phyloP scores from a whole-genome alignment of 2,797 vertebrate species.

The Ptychadena robeensis region DNA sequence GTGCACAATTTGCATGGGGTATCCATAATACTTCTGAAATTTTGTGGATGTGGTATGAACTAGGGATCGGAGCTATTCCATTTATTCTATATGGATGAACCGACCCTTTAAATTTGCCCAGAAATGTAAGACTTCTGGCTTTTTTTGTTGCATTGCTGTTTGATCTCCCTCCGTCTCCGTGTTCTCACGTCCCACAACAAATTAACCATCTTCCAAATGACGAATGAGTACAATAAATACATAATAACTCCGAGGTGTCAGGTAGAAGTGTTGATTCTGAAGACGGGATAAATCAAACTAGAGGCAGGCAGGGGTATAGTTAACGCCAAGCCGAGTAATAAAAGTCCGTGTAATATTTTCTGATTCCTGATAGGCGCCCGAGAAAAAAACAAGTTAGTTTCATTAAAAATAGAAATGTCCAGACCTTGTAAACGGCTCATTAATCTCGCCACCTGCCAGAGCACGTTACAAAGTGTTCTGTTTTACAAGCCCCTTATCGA shows the following conservation, averaged over 20 bases:
- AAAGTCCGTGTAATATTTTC: neutral
- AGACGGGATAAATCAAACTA: constrained; percentile 29
- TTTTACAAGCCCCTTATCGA: constrained; percentile 44
- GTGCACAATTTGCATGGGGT: no score
- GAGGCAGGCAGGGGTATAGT: constrained; percentile 18
- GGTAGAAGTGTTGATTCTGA: constrained; percentile 9
- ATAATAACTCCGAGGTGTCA: constrained; percentile 19
- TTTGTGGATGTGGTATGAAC: no score
- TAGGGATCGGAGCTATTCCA: no score
- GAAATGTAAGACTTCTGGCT: neutral
- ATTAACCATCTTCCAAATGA: constrained; percentile 23
- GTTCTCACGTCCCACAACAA: neutral
- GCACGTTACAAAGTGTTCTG: constrained; percentile 1
- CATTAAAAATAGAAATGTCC: constrained; percentile 37
- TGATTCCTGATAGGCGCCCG: constrained; percentile 15
- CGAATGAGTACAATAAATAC: constrained; percentile 30
- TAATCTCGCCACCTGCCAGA: constrained; percentile 44
- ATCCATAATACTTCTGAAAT: no score
- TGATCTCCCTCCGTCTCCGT: neutral
- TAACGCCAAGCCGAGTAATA: constrained; percentile 23
- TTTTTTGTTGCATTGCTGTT: neutral
- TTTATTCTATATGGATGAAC: neutral
- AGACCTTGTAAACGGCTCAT: constrained; percentile 41
- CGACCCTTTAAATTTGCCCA: neutral
- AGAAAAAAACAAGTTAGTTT: constrained; percentile 11